Conservation (phyloP, 2,113 vertebrate genomes). For the Melanerpes aurifrons region DNA sequence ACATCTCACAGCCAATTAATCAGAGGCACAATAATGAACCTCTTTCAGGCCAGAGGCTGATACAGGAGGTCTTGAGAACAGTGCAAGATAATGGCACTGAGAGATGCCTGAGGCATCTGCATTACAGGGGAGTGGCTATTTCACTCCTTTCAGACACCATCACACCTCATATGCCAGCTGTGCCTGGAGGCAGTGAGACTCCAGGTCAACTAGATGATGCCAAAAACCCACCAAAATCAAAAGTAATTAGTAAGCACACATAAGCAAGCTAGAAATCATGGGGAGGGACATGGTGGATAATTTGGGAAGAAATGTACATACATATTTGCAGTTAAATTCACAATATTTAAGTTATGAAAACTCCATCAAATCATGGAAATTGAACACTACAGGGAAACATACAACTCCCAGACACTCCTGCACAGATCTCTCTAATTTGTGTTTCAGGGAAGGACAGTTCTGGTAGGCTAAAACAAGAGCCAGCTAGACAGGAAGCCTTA, state of each 20-base stretch:
- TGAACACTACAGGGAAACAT: background rate
- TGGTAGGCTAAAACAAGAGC: background rate
- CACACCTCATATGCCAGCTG: background rate
- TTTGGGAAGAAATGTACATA: background rate
- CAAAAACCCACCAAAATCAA: background rate
- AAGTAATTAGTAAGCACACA: fast-evolving
- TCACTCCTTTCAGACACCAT: background rate
- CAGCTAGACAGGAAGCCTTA: background rate
- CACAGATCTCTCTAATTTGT: background rate
- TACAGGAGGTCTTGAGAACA: background rate
- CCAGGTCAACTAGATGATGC: background rate
- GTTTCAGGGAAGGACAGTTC: background rate
- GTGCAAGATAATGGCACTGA: background rate
- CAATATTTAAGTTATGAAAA: background rate
- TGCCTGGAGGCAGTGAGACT: background rate
- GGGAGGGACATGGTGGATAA: fast-evolving
- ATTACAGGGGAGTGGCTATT: background rate
- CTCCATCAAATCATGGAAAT: background rate
- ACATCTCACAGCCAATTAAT: slow-evolving; percentile 42
- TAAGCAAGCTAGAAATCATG: background rate
- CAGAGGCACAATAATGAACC: background rate
- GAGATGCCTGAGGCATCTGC: background rate
- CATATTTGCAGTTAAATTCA: background rate
- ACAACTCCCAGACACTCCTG: background rate
- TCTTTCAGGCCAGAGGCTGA: background rate